These are phyloP conservation scores for Acrossocheilus wenchowensis DNA, from an alignment of 2,797 vertebrate species.

Conservation along the genomic window DNA sequence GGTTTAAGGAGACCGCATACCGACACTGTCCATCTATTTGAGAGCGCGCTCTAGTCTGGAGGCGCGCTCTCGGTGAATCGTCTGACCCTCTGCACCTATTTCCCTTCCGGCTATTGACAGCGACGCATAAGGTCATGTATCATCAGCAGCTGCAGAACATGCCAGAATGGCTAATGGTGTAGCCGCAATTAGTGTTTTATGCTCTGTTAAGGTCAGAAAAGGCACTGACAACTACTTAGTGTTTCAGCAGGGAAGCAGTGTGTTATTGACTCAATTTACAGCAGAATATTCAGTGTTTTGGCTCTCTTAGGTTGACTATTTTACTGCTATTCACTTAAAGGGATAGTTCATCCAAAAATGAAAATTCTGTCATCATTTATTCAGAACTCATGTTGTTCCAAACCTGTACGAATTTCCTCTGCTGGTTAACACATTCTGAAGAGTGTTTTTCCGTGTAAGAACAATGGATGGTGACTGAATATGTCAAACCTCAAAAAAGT, in stretches of 20 bases:
- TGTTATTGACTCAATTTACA: conserved; percentile 9
- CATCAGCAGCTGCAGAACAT: conserved; percentile 15
- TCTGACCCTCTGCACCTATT: conserved; percentile 8
- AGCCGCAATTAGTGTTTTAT: conserved; percentile 10
- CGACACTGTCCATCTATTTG: conserved; percentile 20
- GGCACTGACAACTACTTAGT: not conserved
- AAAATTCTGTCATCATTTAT: not conserved
- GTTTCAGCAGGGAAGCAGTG: not conserved
- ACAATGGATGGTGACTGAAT: not conserved
- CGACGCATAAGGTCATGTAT: conserved; percentile 23
- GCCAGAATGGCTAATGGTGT: not conserved
- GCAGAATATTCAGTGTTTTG: conserved; percentile 5
- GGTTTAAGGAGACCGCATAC: conserved; percentile 46
- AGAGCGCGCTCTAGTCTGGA: conserved; percentile 4
- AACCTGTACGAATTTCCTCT: not conserved
- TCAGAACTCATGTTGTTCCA: not conserved
- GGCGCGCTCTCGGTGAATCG: not conserved
- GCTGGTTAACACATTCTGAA: not conserved
- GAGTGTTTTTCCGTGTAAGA: not conserved
- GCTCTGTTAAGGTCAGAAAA: conserved; percentile 11
- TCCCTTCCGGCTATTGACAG: not conserved
- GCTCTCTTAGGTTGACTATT: not conserved
- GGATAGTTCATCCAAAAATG: not conserved
- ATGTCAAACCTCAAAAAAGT: not conserved
- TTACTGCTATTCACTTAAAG: not conserved